Evolutionary conservation across 2,113 vertebrate genomes (phyloP).

Genomic region (Melanerpes aurifrons): DNA sequence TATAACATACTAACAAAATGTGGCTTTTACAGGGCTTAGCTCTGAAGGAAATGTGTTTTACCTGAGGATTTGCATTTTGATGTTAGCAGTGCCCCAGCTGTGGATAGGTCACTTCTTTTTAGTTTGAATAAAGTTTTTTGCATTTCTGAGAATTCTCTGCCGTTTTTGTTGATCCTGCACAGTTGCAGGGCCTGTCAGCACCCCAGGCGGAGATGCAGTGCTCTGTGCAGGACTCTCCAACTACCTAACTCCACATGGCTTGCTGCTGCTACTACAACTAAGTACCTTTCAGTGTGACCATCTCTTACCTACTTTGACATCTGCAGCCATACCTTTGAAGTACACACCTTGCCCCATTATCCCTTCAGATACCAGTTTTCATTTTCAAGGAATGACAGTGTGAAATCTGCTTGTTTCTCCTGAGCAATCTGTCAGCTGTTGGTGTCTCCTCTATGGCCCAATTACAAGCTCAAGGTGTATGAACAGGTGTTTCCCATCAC

Average conservation of each 20-base stretch:
- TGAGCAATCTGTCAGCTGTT: not conserved
- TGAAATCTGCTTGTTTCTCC: not conserved
- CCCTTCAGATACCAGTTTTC: not conserved
- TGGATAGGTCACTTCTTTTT: not conserved
- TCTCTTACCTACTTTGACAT: not conserved
- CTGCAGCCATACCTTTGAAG: not conserved
- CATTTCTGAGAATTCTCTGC: not conserved
- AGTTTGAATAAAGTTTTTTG: not conserved
- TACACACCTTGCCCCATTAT: not conserved
- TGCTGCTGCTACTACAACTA: not conserved
- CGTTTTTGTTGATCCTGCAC: not conserved
- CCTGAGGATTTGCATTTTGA: not conserved
- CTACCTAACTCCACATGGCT: accelerated
- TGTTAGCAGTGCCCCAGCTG: not conserved
- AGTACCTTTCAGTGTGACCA: not conserved
- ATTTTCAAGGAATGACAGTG: not conserved
- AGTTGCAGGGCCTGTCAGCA: not conserved
- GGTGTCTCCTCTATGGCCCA: not conserved
- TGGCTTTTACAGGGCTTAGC: not conserved
- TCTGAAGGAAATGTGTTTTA: not conserved
- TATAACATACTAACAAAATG: not conserved
- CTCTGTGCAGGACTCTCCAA: not conserved
- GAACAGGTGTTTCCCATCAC: not conserved
- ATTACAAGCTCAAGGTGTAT: not conserved
- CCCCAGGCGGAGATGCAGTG: accelerated